Base-by-base conservation (phyloP, 2,888 invertebrate species). In the Xylota segnis region DNA sequence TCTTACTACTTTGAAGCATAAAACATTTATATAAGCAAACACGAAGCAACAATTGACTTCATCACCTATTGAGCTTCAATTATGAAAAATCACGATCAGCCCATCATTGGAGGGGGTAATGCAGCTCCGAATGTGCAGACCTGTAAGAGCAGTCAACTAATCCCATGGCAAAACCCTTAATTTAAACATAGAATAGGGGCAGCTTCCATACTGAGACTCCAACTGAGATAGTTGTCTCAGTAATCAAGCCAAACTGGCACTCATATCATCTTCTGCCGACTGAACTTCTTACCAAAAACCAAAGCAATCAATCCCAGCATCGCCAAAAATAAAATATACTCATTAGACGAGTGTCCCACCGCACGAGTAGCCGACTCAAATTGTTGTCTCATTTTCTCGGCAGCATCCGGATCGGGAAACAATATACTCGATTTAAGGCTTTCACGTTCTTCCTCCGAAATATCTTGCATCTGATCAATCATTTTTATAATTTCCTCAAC, bases 371-470 rank as follows among this genome's bases (percentile, higher is more conserved):
- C 72, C 47, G 72, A 29, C 52, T 76, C 81, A 32, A 82, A 68
- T 37, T 86, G 76, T n/a, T 81, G 61, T 5, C 72, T 66, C 54
- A 72, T 89, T 65, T 91, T 90, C 32, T 91, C 88, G 90, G 91
- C 0, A 91, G 93, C 61, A 7, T 89, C 83, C 3, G 92, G 91
- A 54, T 93, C 92, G 0, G 93, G 91, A 87, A 91, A 93, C 0
- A 93, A 90, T 59, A 95, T 89, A 90, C 94, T 93, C 0, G 92
- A 92, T 72, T 92, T 93, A 18, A 96, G 88, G 68, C 92, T 93
- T n/a, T 94, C 94, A 87, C 94, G 95, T 66, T 95, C 94, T 23
- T 94, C 94, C 5, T 95, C 95, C 63, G 93, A 92, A 2, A 96
- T 89, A 2, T 94, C 94, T 0, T 91, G 89, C 88, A 95, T 93